Evolutionary conservation across 2,888 invertebrate genomes (phyloP).

Genomic region (Pteria penguin): DNA sequence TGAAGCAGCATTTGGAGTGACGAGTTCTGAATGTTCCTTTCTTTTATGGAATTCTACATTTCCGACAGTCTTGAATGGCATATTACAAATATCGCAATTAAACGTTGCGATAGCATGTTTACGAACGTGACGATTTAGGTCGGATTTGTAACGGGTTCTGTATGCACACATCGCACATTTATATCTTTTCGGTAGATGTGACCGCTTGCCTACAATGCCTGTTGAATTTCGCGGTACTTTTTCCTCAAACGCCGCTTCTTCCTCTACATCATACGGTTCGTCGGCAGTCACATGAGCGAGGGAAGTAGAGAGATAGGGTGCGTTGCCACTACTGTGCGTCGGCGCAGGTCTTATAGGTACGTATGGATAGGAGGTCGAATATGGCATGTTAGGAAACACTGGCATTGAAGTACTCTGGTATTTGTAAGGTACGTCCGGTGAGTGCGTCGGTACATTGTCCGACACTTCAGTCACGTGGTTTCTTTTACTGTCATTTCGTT

Average conservation of each 20-base stretch:
- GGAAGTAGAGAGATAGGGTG: not conserved
- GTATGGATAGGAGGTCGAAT: slow-evolving; percentile 12
- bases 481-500: not conserved
- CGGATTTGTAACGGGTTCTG: slow-evolving; percentile 57
- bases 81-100: slow-evolving; percentile 51
- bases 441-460: not conserved
- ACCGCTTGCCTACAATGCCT: slow-evolving; percentile 32
- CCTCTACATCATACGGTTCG: not conserved
- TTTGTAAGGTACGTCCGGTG: not conserved
- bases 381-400: slow-evolving; percentile 25
- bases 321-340: not conserved
- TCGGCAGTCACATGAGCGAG: not conserved
- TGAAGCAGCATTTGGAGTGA: not conserved
- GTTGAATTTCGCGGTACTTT: not conserved
- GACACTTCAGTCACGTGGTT: not conserved
- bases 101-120: slow-evolving; percentile 49
- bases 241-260: not conserved
- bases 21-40: slow-evolving; percentile 44
- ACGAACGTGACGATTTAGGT: slow-evolving; percentile 54
- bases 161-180: slow-evolving; percentile 57
- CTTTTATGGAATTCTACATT: slow-evolving; percentile 52
- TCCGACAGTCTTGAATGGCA: slow-evolving; percentile 51
- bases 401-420: slow-evolving; percentile 21
- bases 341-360: not conserved
- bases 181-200: slow-evolving; percentile 53